Conservation (phyloP, 2,113 vertebrate species). For the Oreocharis arfaki region DNA sequence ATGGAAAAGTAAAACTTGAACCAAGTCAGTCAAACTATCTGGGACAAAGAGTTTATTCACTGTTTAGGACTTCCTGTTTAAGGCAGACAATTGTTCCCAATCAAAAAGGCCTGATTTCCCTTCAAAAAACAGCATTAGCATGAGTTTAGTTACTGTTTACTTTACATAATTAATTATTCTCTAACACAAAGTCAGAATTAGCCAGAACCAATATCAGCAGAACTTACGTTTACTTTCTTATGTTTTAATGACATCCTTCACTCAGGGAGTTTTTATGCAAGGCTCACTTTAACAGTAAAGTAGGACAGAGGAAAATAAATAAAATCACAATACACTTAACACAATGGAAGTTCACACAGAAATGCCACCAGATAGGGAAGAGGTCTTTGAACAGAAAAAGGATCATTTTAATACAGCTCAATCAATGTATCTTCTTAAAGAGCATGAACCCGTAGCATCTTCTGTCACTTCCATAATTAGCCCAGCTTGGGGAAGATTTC, state of each 20-base stretch:
- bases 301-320: not conserved
- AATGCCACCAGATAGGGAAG: not conserved
- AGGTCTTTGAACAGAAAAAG: not conserved
- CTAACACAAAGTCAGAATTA: not conserved
- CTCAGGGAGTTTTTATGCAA: not conserved
- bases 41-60: not conserved
- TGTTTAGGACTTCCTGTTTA: not conserved
- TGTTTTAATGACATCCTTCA: not conserved
- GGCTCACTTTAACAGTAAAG: not conserved
- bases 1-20: not conserved
- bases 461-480: constrained; percentile 73
- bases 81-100: not conserved
- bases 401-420: not conserved
- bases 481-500: not conserved
- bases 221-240: not conserved
- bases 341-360: not conserved
- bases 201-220: not conserved
- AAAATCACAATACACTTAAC: not conserved
- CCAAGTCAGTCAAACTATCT: not conserved
- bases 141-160: not conserved
- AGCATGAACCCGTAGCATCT: constrained; percentile 55
- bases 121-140: not conserved
- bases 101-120: not conserved
- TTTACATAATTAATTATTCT: not conserved
- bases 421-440: not conserved